Percentiles rank a stretch among this genome's conserved stretches.
Evolutionary conservation across 2,113 vertebrate genomes (phyloP).

Genomic region (Struthio camelus): DNA sequence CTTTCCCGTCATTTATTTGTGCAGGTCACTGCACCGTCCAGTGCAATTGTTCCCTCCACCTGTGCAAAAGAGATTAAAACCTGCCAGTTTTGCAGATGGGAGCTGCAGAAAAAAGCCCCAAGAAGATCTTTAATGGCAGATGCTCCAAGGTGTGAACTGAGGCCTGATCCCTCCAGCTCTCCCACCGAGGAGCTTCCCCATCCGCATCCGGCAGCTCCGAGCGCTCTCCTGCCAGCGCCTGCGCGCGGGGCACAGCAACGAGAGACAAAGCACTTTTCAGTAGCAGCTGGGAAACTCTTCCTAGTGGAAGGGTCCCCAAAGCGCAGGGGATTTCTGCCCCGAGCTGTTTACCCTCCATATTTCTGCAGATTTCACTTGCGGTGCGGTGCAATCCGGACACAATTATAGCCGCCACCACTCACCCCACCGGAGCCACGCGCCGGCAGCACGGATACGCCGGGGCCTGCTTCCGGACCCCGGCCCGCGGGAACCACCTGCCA

Average conservation of each 20-base stretch:
- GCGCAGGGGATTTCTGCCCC: rapidly evolving
- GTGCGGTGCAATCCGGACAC: slow-evolving; percentile 5
- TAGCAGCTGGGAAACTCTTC: neutral
- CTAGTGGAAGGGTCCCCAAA: slow-evolving; percentile 8
- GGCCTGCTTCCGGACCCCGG: rapidly evolving
- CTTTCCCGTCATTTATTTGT: neutral
- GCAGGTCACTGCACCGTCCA: neutral
- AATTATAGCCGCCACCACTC: neutral
- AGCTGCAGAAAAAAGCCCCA: neutral
- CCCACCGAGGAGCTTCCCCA: too few relatives aligned
- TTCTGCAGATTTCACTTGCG: slow-evolving; percentile 48
- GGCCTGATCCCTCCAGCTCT: too few relatives aligned
- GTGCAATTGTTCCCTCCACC: neutral
- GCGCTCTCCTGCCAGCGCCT: too few relatives aligned
- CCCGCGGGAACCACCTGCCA: neutral
- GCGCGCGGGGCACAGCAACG: too few relatives aligned
- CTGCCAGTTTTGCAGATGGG: neutral
- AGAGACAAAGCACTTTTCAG: neutral
- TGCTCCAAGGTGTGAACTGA: neutral
- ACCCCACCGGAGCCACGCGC: neutral
- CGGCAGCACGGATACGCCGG: rapidly evolving
- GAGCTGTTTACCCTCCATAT: slow-evolving; percentile 7
- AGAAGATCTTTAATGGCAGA: neutral
- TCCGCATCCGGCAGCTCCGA: too few relatives aligned
- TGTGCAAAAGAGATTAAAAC: slow-evolving; percentile 21